phyloP scores from a whole-genome alignment of 2,113 vertebrate genomes.

The Oceanodroma tethys region DNA sequence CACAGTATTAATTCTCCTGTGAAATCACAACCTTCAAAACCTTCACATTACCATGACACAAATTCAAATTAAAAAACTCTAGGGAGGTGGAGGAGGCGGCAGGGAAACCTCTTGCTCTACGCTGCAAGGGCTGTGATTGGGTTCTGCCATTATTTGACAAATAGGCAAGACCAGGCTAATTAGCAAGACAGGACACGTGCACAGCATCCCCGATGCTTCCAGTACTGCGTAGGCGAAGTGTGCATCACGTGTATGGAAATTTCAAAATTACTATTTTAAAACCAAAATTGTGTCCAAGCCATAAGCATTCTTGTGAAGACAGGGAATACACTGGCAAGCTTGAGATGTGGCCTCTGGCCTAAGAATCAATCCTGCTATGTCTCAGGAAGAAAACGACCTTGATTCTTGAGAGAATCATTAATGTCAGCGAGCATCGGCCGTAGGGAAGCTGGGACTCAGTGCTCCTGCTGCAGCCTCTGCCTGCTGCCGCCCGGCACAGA shows the following conservation, averaged over 20 bases:
- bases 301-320: neutral
- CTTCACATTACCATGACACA: neutral
- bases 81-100: rapidly evolving
- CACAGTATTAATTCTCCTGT: neutral
- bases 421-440: rapidly evolving
- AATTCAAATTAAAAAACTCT: neutral
- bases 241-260: too few species aligned
- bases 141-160: neutral
- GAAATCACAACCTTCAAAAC: neutral
- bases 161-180: neutral
- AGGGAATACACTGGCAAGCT: neutral
- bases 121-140: neutral
- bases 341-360: neutral
- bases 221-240: rapidly evolving
- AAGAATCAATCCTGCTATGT: neutral
- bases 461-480: neutral
- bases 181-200: neutral
- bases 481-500: neutral
- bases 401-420: neutral
- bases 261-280: neutral
- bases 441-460: neutral
- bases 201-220: neutral
- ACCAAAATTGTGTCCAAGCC: neutral
- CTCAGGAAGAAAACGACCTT: neutral
- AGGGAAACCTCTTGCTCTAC: neutral